Conservation (phyloP, 2,888 invertebrate genomes). For the Flexamia atlantica region DNA sequence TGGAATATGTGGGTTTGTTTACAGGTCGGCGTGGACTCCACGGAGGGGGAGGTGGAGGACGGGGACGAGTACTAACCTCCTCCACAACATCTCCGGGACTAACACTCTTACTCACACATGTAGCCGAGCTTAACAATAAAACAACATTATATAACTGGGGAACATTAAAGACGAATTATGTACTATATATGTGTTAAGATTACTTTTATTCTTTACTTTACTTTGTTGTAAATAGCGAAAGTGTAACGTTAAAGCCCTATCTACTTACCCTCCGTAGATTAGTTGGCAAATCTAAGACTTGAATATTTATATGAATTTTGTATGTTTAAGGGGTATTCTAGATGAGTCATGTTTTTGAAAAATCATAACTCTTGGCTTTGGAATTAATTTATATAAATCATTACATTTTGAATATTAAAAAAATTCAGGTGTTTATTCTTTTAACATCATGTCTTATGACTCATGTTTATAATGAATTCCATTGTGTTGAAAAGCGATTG, state of each 20-base stretch:
- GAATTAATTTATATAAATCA: neutral
- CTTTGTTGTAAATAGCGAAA: constrained; percentile 18
- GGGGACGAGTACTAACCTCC: constrained; percentile 85
- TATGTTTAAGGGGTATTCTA: constrained; percentile 16
- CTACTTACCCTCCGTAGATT: constrained; percentile 41
- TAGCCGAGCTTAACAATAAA: constrained; percentile 22
- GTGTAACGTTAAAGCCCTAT: constrained; percentile 18
- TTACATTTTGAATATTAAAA: no score
- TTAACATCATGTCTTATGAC: no score
- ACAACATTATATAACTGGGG: constrained; percentile 20
- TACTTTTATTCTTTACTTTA: neutral
- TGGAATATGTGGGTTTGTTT: no score
- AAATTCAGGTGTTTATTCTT: no score
- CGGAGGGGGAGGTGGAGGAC: constrained; percentile 88
- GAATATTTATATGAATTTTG: constrained; percentile 40
- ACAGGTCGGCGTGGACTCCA: constrained; percentile 79
- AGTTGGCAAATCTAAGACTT: constrained; percentile 36
- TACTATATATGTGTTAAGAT: constrained; percentile 33
- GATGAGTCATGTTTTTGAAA: neutral
- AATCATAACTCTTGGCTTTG: no score
- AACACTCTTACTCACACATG: neutral
- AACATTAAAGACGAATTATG: constrained; percentile 39
- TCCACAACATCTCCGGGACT: neutral
- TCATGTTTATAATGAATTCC: no score
- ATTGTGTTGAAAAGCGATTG: no score